Evolutionary conservation across 2,113 vertebrate genomes (phyloP), one percentile per base, ranked within the genome.

Genomic region (Ivindomyrus marchei): DNA sequence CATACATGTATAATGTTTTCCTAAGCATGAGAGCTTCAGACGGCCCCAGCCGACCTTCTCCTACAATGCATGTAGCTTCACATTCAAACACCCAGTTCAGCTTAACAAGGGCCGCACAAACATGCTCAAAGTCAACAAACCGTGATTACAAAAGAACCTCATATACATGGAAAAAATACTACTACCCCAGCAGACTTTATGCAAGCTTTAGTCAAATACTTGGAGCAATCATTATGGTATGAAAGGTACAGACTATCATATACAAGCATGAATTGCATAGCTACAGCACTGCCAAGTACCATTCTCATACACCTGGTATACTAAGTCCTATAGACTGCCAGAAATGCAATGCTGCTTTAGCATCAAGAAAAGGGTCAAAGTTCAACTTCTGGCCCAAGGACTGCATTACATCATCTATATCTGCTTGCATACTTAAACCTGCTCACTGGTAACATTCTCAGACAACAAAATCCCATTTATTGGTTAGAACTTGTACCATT

Each of bases 301-400:
- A 39, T 52, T 84, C 13, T 84, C 27, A 53, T 47, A 13, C 24
- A 45, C n/a, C 47, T 53, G 46, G 50, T 74, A 36, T 83, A 84
- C 4, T 19, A 53, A 31, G 49, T 88, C 89, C 89, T 91, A 52
- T 80, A 94, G 92, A 93, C 91, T 93, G 93, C 94, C 93, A 93
- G 92, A 93, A 94, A 91, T 89, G 80, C 50, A 85, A 92, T 92
- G 90, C 90, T 92, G 84, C 92, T 90, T 92, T 88, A 90, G 90
- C 36, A 56, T 83, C 52, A 83, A 85, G 89, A 77, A 50, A 45
- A 19, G 24, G 58, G 58, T 66, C 58, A 62, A 62, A 39, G 58
- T 45, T 74, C 24, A 89, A 49, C 31, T 50, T 62, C 45, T 56
- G 56, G 90, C 80, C 86, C 15, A 89, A 86, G 53, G 90, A 90